A percentile compares a stretch with the other conserved stretches of the same genome.
Conservation (phyloP, 2,113 vertebrate genomes). For the Brachypodius melanocephalos region DNA sequence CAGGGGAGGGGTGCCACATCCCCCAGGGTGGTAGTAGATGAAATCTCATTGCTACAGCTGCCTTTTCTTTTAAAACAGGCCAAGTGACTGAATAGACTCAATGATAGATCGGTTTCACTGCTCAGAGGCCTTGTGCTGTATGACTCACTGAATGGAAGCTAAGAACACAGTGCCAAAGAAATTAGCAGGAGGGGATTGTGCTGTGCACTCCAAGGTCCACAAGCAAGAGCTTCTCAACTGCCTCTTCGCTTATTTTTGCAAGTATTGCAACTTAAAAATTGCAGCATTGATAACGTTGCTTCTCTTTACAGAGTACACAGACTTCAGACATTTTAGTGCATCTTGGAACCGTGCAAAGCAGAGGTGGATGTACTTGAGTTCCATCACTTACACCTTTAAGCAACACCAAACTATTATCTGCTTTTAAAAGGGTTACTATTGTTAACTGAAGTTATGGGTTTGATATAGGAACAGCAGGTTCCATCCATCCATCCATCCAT, state of each 20-base stretch:
- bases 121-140: neutral
- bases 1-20: neutral
- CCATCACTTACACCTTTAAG: neutral
- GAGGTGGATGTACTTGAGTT: neutral
- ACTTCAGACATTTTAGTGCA: neutral
- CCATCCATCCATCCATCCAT: neutral
- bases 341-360: neutral
- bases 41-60: neutral
- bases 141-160: neutral
- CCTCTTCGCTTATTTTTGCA: neutral
- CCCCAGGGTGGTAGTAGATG: neutral
- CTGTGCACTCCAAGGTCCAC: neutral
- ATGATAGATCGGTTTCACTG: neutral
- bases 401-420: neutral
- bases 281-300: neutral
- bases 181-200: neutral
- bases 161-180: neutral
- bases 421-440: neutral
- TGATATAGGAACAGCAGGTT: neutral
- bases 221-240: neutral
- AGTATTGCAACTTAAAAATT: neutral
- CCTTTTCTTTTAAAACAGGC: neutral
- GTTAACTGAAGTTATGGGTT: neutral
- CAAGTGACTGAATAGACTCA: neutral
- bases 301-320: neutral